Base-by-base conservation (phyloP, 2,113 vertebrate species). In the Geococcyx californianus region DNA sequence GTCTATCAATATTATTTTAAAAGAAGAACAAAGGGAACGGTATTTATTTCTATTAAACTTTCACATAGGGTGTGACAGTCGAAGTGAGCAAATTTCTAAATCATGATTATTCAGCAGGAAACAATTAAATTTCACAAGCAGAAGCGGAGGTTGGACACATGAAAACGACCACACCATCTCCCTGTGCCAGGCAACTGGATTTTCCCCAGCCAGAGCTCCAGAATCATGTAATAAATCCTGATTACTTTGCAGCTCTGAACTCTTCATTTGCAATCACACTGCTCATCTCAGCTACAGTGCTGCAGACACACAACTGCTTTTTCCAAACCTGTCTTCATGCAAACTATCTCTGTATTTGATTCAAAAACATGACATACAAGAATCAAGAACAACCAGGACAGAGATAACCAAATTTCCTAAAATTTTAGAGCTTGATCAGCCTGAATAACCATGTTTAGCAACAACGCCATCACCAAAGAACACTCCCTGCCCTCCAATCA, bases 201-300 rank as follows among this genome's bases (percentile, higher is more conserved):
- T 54, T 64, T 20, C 18, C 66, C 62, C 5, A 16, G 45, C 12
- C 54, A 79, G 21, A 76, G 54, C 69, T 89, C 59, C 14, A 92
- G 38, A 93, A 76, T 25, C 3, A 0, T 10, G 13, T 28, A 67
- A 78, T 10, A 82, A 87, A 52, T 49, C 31, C n/a, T 0, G 0
- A 73, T 56, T 54, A 54, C 44, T 93, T 66, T 70, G 45, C 55
- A 92, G 66, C n/a, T 73, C n/a, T 45, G 38, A 91, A 76, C 26
- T 59, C 76, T 28, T 66, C 18, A 73, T 42, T 58, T 82, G 60
- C 60, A 72, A 23, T 40, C 60, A 60, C 1, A 8, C 38, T 47
- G 29, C 40, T 90, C 36, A 68, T 59, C 78, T 86, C 54, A 92
- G 60, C 49, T 85, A 63, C 56, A 52, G 47, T 5, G 58, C 26